Conservation (phyloP, 2,797 vertebrate genomes). For the Syngnathus acus region DNA sequence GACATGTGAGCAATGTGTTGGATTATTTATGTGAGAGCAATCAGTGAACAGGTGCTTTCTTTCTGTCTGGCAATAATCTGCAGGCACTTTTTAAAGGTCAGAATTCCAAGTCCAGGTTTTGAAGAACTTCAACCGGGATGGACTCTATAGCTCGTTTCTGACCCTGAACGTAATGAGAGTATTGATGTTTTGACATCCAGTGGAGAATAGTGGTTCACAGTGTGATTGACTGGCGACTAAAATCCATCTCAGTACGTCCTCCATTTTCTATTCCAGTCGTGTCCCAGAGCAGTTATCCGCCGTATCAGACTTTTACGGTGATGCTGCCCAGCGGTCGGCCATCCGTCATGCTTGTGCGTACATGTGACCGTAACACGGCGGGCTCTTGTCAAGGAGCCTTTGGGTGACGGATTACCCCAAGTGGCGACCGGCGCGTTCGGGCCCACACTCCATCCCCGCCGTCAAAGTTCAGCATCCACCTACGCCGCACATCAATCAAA, state of each 20-base stretch:
- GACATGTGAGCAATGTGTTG: not conserved
- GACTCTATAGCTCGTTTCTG: not conserved
- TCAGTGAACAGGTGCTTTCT: not conserved
- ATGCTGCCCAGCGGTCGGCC: conserved; percentile 19
- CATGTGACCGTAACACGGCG: conserved; percentile 19
- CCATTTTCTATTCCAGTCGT: not conserved
- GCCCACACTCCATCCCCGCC: conserved; percentile 27
- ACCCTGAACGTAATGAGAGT: not conserved
- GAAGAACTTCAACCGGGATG: not conserved
- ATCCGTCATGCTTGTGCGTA: conserved; percentile 35
- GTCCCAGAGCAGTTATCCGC: not conserved
- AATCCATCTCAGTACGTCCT: not conserved
- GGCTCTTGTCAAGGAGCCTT: conserved; percentile 32
- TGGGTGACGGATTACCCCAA: conserved; percentile 45
- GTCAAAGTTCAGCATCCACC: conserved; percentile 40
- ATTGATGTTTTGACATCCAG: not conserved
- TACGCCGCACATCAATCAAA: conserved; percentile 49
- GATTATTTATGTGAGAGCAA: not conserved
- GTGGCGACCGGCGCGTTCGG: conserved; percentile 9
- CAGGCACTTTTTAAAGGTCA: not conserved
- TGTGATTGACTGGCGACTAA: not conserved
- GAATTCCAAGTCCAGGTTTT: not conserved
- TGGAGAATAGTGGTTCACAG: not conserved
- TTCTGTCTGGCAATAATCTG: not conserved
- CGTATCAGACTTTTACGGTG: conserved; percentile 14